Evolutionary conservation across 2,888 invertebrate genomes (phyloP).

Genomic region (Epirrita christyi): DNA sequence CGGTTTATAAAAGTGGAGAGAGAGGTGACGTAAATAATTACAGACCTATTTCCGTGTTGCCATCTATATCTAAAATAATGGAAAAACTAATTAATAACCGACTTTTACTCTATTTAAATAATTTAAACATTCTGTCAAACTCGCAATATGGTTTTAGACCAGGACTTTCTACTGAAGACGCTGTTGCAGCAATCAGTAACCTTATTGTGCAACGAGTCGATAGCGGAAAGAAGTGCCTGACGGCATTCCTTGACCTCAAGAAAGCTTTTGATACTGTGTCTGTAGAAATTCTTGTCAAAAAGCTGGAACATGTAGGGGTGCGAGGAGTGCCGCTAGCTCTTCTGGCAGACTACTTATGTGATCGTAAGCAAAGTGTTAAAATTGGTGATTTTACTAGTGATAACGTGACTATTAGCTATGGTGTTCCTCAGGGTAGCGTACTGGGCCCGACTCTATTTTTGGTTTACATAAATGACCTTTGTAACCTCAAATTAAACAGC

Average conservation of each 20-base stretch:
- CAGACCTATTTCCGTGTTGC: slow-evolving; percentile 31
- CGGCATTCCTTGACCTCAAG: neutral
- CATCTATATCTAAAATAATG: slow-evolving; percentile 23
- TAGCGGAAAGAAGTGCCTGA: slow-evolving; percentile 2
- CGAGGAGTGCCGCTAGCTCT: neutral
- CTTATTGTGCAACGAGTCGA: slow-evolving; percentile 4
- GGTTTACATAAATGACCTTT: no score
- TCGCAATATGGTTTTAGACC: slow-evolving; percentile 24
- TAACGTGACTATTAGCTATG: neutral
- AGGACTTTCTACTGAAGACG: slow-evolving; percentile 18
- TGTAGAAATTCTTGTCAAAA: neutral
- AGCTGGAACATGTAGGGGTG: neutral
- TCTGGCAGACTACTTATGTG: neutral
- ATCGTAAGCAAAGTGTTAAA: neutral
- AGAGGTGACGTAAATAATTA: slow-evolving; percentile 29
- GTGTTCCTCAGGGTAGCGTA: no score
- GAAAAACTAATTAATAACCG: slow-evolving; percentile 22
- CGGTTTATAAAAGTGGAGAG: slow-evolving; percentile 32
- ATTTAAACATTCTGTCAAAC: slow-evolving; percentile 1
- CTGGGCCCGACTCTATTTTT: neutral
- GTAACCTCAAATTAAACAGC: no score
- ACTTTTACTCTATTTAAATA: slow-evolving; percentile 10
- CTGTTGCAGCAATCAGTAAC: neutral
- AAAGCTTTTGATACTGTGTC: neutral
- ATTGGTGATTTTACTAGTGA: neutral